Evolutionary conservation across 1,140 invertebrate genomes (phyloP), one percentile per base, ranked within the genome.

Genomic region (Hetaerina americana): DNA sequence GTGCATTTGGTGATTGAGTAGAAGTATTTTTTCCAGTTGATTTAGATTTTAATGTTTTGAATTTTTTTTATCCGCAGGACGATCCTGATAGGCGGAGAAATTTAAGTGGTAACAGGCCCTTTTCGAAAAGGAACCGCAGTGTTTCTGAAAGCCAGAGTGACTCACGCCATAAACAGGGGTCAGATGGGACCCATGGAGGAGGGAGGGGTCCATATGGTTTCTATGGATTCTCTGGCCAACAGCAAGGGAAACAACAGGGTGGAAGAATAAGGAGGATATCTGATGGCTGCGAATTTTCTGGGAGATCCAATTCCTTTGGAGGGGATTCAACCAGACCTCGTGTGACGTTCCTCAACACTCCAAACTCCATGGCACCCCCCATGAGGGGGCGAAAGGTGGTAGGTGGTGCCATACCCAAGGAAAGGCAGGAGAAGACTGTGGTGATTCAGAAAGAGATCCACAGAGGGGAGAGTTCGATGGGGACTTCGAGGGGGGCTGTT

Each of bases 91-190:
- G 40, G 10, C 40, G 40, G 40, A 57, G 40, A 57, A 57, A 57
- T n/a, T 57, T n/a, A 12, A 57, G 40, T 57, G 40, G 40, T 18
- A 57, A 18, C 15, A 12, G 40, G 2, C 10, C 40, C 2, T 57
- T 57, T 12, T n/a, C 40, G 22, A 57, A 57, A n/a, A 2, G 67
- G 2, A 68, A 26, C 18, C 67, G 67, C 67, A 26, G 25, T n/a
- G 67, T 68, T 2, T 68, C 67, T 28, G 67, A 68, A 25, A 68
- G 67, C 67, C 67, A 68, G 67, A 68, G 67, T 68, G 67, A 68
- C 67, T 3, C 1, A 3, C 24, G 12, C 49, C 6, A 1, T 28
- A 1, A 28, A 25, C n/a, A 68, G 67, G 25, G 67, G 12, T 22
- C 12, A 57, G 12, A 28, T 68, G 67, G 67, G 18, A 15, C n/a